phyloP scores from a whole-genome alignment of 2,888 invertebrate species.

The Spilosoma lubricipeda region DNA sequence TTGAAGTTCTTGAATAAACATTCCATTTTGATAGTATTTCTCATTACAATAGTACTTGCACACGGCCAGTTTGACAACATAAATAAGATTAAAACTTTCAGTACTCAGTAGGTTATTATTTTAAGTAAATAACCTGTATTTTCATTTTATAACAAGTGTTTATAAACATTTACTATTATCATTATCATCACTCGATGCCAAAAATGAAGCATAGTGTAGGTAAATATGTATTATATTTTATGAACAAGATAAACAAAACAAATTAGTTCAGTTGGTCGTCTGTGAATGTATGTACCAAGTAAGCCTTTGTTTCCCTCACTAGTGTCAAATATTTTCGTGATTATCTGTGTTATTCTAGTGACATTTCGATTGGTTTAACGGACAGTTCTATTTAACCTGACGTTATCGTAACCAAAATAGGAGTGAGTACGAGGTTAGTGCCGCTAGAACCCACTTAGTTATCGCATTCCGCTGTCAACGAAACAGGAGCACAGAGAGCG shows the following conservation, averaged over 20 bases:
- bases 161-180: not conserved
- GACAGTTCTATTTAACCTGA: slow-evolving; percentile 62
- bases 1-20: not conserved
- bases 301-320: not conserved
- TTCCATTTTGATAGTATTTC: not conserved
- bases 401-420: slow-evolving; percentile 67
- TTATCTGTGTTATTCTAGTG: not conserved
- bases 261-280: not conserved
- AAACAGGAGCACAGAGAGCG: slow-evolving; percentile 76
- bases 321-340: not conserved
- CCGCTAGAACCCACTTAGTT: slow-evolving; percentile 79
- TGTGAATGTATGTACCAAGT: not conserved
- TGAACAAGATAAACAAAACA: not conserved
- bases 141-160: not conserved
- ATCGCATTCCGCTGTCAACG: slow-evolving; percentile 79
- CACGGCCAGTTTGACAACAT: not conserved
- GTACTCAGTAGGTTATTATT: not conserved
- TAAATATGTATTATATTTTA: not conserved
- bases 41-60: not conserved
- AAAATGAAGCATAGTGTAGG: not conserved
- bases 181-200: not conserved
- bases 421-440: slow-evolving; percentile 62
- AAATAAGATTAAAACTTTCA: not conserved
- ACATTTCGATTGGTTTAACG: slow-evolving; percentile 54
- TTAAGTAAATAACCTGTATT: not conserved